Evolutionary conservation across 1,140 invertebrate genomes (phyloP).

Genomic region (Galleria mellonella): DNA sequence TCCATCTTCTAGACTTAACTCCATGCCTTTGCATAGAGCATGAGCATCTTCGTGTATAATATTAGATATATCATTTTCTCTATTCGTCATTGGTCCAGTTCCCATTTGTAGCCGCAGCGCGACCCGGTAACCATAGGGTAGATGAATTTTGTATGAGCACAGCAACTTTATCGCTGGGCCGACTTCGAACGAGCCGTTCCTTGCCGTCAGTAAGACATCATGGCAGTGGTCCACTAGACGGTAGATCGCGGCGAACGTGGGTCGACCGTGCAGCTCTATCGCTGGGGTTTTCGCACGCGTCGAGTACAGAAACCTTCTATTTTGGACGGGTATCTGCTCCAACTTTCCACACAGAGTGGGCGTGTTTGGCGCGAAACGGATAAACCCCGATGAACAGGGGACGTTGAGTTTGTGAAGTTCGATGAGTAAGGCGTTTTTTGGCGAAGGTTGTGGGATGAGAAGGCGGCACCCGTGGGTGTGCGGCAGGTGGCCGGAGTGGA

Average conservation of each 20-base stretch:
- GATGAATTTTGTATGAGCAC: constrained; percentile 78
- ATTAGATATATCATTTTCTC: constrained; percentile 37
- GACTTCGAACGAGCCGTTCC: constrained; percentile 77
- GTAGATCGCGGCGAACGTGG: constrained; percentile 77
- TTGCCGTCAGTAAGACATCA: constrained; percentile 76
- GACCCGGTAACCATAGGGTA: constrained; percentile 78
- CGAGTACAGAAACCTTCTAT: constrained; percentile 75
- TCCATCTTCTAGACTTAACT: constrained; percentile 73
- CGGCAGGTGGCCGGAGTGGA: constrained; percentile 58
- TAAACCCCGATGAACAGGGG: constrained; percentile 74
- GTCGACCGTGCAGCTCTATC: constrained; percentile 74
- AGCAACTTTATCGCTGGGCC: constrained; percentile 70
- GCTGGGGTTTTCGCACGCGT: constrained; percentile 47
- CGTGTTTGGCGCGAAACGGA: constrained; percentile 69
- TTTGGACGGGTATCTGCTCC: constrained; percentile 75
- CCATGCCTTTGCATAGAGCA: constrained; percentile 70
- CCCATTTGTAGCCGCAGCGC: constrained; percentile 75
- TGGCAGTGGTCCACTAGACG: constrained; percentile 79
- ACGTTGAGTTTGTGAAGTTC: constrained; percentile 78
- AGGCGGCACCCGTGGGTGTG: constrained; percentile 49
- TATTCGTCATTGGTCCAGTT: constrained; percentile 34
- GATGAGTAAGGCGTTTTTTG: constrained; percentile 73
- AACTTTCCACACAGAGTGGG: constrained; percentile 76
- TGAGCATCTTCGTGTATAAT: constrained; percentile 47
- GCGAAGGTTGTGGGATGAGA: constrained; percentile 41